phyloP scores from a whole-genome alignment of 2,888 invertebrate genomes.

The Drosophila austrosaltans region DNA sequence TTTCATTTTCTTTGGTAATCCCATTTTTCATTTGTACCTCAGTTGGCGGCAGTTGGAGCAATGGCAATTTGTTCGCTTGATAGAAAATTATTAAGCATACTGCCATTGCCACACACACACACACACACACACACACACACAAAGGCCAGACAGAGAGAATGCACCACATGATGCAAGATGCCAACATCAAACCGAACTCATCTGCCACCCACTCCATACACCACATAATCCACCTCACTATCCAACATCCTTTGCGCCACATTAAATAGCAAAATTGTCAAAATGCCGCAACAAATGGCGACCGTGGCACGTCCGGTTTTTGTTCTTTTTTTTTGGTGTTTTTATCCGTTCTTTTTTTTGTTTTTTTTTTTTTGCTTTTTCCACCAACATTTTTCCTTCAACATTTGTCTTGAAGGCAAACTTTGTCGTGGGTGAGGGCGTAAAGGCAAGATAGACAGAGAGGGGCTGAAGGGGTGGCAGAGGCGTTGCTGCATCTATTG shows the following conservation, averaged over 20 bases:
- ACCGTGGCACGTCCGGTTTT: slow-evolving; percentile 54
- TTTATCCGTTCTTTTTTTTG: not conserved
- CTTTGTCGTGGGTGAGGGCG: slow-evolving; percentile 42
- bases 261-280: slow-evolving; percentile 62
- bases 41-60: slow-evolving; percentile 21
- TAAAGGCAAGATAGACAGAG: slow-evolving; percentile 15
- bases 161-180: slow-evolving; percentile 33
- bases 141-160: not conserved
- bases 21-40: slow-evolving; percentile 10
- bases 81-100: slow-evolving; percentile 43
- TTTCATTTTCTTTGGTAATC: not conserved
- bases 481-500: slow-evolving; percentile 24
- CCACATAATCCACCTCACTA: slow-evolving; percentile 3
- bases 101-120: slow-evolving; percentile 21
- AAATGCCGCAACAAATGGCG: slow-evolving; percentile 66
- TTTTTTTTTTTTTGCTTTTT: slow-evolving; percentile 17
- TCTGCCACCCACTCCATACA: not conserved
- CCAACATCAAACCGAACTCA: slow-evolving; percentile 16
- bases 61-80: slow-evolving; percentile 32
- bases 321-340: slow-evolving; percentile 20
- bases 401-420: slow-evolving; percentile 21
- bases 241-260: slow-evolving; percentile 37
- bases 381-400: slow-evolving; percentile 26
- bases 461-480: not conserved
- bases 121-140: slow-evolving; percentile 1